A percentile compares a stretch with the other conserved stretches of the same genome.
Evolutionary conservation across 1,140 invertebrate genomes (phyloP).

Genomic region (Rhagoletis pomonella): DNA sequence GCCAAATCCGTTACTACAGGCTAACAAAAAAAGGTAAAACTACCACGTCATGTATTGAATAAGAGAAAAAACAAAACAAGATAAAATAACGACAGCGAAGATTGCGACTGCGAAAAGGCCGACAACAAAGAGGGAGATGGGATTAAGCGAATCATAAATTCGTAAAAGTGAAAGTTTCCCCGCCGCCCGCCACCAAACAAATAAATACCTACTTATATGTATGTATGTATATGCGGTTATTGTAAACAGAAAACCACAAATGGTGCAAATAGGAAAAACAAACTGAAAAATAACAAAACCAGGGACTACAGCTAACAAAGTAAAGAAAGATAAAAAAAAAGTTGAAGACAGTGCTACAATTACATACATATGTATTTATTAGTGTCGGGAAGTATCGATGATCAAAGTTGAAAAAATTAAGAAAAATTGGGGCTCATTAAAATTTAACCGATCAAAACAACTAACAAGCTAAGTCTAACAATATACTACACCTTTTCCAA

Average conservation of each 20-base stretch:
- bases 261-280: background rate
- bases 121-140: conserved; percentile 29
- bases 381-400: no score
- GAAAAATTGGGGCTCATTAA: no score
- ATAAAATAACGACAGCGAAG: conserved; percentile 9
- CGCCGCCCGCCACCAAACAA: conserved; percentile 18
- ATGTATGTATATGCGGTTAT: background rate
- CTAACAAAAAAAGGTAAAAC: background rate
- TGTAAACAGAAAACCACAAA: conserved; percentile 3
- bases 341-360: background rate
- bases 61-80: conserved; percentile 25
- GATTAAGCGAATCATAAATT: conserved; percentile 39
- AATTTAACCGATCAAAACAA: no score
- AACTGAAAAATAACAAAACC: background rate
- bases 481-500: no score
- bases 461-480: no score
- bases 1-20: conserved; percentile 24
- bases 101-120: conserved; percentile 29
- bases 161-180: conserved; percentile 57
- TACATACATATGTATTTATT: background rate
- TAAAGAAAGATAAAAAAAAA: background rate
- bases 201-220: background rate
- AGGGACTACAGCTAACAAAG: background rate
- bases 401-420: no score
- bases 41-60: background rate